These are phyloP conservation scores for Zonotrichia albicollis DNA, from an alignment of 2,797 vertebrate species.

Conservation along the genomic window DNA sequence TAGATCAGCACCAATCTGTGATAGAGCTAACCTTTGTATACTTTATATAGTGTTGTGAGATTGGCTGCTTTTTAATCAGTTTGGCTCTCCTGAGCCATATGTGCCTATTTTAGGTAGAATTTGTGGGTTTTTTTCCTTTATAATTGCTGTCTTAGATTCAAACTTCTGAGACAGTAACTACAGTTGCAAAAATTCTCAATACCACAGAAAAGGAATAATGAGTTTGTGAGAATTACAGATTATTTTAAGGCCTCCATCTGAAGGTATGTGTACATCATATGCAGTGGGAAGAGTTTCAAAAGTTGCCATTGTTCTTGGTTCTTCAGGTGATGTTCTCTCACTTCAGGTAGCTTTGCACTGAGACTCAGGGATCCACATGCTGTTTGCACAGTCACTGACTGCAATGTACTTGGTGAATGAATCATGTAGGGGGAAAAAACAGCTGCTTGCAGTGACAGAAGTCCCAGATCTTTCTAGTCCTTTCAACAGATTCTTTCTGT, in stretches of 20 bases:
- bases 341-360: neutral
- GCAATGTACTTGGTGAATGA: neutral
- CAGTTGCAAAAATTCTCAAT: neutral
- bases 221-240: neutral
- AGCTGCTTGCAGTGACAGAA: neutral
- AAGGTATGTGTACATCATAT: neutral
- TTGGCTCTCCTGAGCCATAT: neutral
- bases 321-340: neutral
- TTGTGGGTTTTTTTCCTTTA: neutral
- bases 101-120: neutral
- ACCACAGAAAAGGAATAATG: neutral
- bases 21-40: neutral
- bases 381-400: neutral
- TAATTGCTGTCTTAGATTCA: neutral
- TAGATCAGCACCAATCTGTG: neutral
- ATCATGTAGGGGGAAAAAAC: rapidly evolving
- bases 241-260: neutral
- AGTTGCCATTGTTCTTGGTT: neutral
- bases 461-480: neutral
- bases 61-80: neutral
- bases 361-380: neutral
- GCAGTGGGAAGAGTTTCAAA: neutral
- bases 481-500: neutral
- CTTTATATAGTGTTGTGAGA: neutral
- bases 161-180: neutral